Base-by-base conservation (phyloP, 2,113 vertebrate species). In the Hydrolagus affinis region DNA sequence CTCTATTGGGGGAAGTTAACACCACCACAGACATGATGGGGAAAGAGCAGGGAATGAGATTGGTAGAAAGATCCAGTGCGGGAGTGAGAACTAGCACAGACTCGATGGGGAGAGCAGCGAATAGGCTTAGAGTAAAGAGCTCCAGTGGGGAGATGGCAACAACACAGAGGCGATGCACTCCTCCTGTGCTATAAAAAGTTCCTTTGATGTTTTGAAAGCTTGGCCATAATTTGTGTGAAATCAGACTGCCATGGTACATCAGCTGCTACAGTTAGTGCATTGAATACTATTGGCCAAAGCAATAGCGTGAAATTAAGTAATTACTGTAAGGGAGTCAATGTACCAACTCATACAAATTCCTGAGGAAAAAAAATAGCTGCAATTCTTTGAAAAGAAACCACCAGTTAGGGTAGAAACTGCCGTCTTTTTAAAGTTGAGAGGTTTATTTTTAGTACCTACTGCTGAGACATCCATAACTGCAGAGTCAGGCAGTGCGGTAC, bases 381-480 rank as follows among this genome's bases (percentile, higher is more conserved):
- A 83, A 17, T 64, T 59, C 60, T 83, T 23, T 15, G 25, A 25
- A 68, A 3, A 83, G 78, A 14, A 83, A 30, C 3, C 17, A 19
- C 25, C 60, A 2, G 28, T 32, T 83, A 30, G 66, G 66, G 59
- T 28, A 28, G n/a, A 80, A 15, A 7, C 28, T 32, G 25, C 21
- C 66, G 78, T 4, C 60, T 30, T 80, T 80, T 32, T 32, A 66
- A 23, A 83, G 78, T 4, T 25, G 15, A 10, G 25, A 64, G 28
- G 62, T 17, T 44, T 83, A 83, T 83, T 83, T 32, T 19, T 83
- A 83, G 78, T 15, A 83, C 28, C 60, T 83, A 60, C 72, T 74
- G 73, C 15, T 30, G 60, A 83, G 25, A 59, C 77, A 83, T 83
- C 60, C 60, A 83, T 83, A 83, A 83, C 25, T 44, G 44, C 7